Base-by-base conservation (phyloP, 2,113 vertebrate genomes). In the Anarrhichthys ocellatus region DNA sequence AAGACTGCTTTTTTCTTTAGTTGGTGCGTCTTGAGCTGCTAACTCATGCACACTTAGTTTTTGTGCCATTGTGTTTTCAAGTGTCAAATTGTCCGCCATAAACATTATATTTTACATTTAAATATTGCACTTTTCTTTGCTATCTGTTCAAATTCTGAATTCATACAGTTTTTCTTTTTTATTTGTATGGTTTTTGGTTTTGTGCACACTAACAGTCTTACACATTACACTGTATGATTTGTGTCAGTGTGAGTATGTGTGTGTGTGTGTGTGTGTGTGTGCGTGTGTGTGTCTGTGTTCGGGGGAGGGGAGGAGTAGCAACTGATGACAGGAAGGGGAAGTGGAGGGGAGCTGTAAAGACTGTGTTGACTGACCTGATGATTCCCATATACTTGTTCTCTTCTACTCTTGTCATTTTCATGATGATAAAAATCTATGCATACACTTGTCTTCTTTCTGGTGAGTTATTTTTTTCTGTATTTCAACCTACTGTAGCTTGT, bases 361-460 rank as follows among this genome's bases (percentile, higher is more conserved):
- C 22, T 10, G 29, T 67, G 44, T 56, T 3, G 17, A 40, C 13
- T 50, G 10, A 54, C 22, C 50, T 71, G 22, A 71, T 24, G 22
- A 65, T 42, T 27, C 13, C 6, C 34, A 13, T n/a, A 1, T n/a
- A 27, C 56, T 36, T 15, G 27, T 18, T 9, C 10, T 7, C 2
- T 15, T 14, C 14, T 64, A 17, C 20, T 52, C 7, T 3, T 15
- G 1, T 5, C 5, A 1, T 59, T 29, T 38, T 27, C 52, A 73
- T 4, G 0, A 67, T 85, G 67, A 61, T 20, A 5, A 13, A 58
- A 9, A 5, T 50, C 0, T 54, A 1, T n/a, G 6, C 4, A 3
- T 76, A 13, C 24, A 9, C 5, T 20, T 76, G 15, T 56, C 58
- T 81, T 62, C 61, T 80, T 20, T 65, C 22, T 4, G 44, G 66